phyloP scores from a whole-genome alignment of 2,797 vertebrate genomes.

The Fistularia commersonii region DNA sequence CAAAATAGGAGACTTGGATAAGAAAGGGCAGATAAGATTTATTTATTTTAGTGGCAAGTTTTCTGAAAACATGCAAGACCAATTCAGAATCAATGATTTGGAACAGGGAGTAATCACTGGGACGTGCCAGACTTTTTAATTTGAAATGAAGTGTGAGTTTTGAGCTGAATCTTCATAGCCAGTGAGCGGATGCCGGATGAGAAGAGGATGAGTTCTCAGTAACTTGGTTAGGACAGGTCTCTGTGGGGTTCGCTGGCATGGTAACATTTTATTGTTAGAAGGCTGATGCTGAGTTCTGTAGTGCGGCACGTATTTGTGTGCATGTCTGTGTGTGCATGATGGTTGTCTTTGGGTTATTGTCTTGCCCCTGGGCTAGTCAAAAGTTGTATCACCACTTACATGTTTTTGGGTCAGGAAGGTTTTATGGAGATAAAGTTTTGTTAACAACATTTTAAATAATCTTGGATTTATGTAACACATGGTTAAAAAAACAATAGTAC shows the following conservation, averaged over 20 bases:
- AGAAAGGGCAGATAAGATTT: constrained; percentile 1
- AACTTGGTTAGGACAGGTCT: constrained; percentile 37
- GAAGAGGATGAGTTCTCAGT: constrained; percentile 7
- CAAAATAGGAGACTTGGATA: not conserved
- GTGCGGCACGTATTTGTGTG: constrained; percentile 24
- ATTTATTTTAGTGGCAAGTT: constrained; percentile 4
- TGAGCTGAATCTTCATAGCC: no score
- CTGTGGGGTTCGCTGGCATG: constrained; percentile 37
- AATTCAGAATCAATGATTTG: constrained; percentile 22
- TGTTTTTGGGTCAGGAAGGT: no score
- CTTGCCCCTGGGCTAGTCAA: constrained; percentile 7
- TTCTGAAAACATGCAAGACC: constrained; percentile 9
- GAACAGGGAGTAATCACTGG: constrained; percentile 1
- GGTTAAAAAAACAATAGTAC: no score
- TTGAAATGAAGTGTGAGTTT: not conserved
- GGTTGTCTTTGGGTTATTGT: no score
- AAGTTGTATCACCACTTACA: no score
- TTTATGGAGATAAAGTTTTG: no score
- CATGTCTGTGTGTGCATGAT: not conserved
- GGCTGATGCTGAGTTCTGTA: constrained; percentile 29
- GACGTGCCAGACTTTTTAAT: not conserved
- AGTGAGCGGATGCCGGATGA: no score
- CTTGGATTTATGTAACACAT: no score
- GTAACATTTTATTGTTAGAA: constrained; percentile 34
- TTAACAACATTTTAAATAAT: no score